A percentile compares a stretch with the other conserved stretches of the same genome.
Conservation (phyloP, 2,113 vertebrate species). For the Electrona antarctica region DNA sequence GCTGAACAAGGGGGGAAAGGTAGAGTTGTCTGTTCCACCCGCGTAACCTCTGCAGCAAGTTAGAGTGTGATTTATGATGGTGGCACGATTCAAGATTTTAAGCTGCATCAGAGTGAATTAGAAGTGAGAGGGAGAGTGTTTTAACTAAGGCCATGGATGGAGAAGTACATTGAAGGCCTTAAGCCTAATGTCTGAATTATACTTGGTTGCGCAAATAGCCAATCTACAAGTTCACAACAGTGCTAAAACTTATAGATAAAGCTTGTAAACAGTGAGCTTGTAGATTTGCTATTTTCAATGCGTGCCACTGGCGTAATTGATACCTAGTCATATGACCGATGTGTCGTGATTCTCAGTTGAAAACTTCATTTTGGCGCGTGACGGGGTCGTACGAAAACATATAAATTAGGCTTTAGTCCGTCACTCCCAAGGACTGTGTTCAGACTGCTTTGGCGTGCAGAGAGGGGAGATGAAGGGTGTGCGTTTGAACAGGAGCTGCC, state of each 20-base stretch:
- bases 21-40: slow-evolving; percentile 41
- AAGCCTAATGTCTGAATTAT: not conserved
- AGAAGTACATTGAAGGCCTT: slow-evolving; percentile 27
- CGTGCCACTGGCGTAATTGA: no score
- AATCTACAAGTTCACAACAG: no score
- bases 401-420: not conserved
- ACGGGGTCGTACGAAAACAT: no score
- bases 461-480: slow-evolving; percentile 30
- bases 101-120: slow-evolving; percentile 40
- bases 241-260: no score
- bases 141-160: slow-evolving; percentile 36
- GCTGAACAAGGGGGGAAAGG: not conserved
- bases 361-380: no score
- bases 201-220: no score
- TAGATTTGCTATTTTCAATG: no score
- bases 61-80: slow-evolving; percentile 37
- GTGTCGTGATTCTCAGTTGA: no score
- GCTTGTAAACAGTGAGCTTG: no score
- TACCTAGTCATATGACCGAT: no score
- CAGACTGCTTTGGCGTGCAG: slow-evolving; percentile 24
- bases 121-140: slow-evolving; percentile 33
- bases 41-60: slow-evolving; percentile 35
- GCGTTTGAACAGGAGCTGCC: slow-evolving; percentile 9
- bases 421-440: slow-evolving; percentile 28
- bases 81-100: slow-evolving; percentile 47